Percentiles rank a stretch among this genome's conserved stretches.
These are phyloP conservation scores for Parazoanthus atlanticus DNA, from an alignment of 92 coral and sea anemone species.

Conservation along the genomic window DNA sequence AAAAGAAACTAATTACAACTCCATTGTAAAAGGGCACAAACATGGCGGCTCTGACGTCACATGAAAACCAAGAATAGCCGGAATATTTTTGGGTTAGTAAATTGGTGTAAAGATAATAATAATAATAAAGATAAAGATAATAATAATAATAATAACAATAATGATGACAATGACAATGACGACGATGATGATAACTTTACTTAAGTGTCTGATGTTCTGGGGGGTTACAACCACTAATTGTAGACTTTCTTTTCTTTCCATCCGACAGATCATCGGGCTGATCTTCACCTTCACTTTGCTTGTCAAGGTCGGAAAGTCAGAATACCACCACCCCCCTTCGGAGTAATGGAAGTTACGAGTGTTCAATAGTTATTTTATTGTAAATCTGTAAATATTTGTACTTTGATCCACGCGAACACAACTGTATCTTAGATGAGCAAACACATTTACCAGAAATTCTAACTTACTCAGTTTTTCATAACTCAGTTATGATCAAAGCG, in stretches of 20 bases:
- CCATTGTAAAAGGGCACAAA: no score
- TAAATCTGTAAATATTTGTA: constrained; percentile 15
- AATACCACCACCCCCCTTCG: neutral
- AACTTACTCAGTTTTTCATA: neutral
- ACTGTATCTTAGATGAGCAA: neutral
- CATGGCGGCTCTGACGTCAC: no score
- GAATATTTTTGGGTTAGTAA: no score
- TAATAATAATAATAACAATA: no score
- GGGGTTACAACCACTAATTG: neutral
- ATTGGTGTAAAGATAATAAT: no score
- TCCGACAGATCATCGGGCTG: constrained; percentile 3
- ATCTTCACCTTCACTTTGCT: constrained; percentile 18
- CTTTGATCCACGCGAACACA: neutral
- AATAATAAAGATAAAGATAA: no score
- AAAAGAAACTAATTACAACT: no score
- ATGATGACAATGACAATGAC: no score
- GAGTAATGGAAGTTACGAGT: neutral
- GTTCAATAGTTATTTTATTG: neutral
- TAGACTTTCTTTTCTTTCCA: neutral
- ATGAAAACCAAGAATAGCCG: no score
- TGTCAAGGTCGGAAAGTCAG: constrained; percentile 12
- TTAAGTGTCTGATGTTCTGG: neutral
- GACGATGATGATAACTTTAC: no score
- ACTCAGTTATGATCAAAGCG: no score
- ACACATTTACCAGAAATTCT: neutral